Evolutionary conservation across 1,140 invertebrate species (phyloP).

Genomic region (Ridgeia piscesae): DNA sequence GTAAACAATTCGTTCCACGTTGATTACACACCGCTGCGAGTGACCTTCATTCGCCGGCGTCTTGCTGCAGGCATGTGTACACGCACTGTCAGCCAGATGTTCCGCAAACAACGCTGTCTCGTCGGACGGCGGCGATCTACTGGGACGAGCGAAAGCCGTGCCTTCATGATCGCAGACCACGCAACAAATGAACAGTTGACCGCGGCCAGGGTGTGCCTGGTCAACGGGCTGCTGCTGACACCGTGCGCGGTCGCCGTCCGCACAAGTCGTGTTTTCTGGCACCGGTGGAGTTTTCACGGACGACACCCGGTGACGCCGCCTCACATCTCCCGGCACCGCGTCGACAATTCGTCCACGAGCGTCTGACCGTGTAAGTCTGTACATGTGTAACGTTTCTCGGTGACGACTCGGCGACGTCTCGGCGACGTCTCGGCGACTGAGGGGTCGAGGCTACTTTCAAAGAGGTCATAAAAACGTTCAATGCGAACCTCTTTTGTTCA

Average conservation of each 20-base stretch:
- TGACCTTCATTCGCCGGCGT: background rate
- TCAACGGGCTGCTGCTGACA: background rate
- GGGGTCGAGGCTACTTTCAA: too few relatives aligned
- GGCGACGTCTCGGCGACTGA: too few relatives aligned
- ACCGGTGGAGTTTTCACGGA: background rate
- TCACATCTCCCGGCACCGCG: background rate
- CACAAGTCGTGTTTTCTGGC: background rate
- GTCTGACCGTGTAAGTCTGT: background rate
- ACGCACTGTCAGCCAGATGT: background rate
- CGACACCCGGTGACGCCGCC: background rate
- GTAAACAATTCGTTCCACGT: too few relatives aligned
- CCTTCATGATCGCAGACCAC: background rate
- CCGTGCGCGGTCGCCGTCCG: background rate
- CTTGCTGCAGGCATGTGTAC: background rate
- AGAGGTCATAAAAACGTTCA: too few relatives aligned
- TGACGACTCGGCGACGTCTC: too few relatives aligned
- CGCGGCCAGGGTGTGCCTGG: background rate
- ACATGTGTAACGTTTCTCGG: too few relatives aligned
- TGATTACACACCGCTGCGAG: too few relatives aligned
- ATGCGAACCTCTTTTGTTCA: too few relatives aligned
- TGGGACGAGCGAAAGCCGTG: too few relatives aligned
- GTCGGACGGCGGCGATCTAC: background rate
- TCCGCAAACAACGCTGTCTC: background rate
- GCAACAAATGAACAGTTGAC: background rate
- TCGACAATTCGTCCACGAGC: background rate